Percentiles rank a stretch among this genome's conserved stretches.
phyloP scores from a whole-genome alignment of 1,140 invertebrate species.

The Ridgeia piscesae region DNA sequence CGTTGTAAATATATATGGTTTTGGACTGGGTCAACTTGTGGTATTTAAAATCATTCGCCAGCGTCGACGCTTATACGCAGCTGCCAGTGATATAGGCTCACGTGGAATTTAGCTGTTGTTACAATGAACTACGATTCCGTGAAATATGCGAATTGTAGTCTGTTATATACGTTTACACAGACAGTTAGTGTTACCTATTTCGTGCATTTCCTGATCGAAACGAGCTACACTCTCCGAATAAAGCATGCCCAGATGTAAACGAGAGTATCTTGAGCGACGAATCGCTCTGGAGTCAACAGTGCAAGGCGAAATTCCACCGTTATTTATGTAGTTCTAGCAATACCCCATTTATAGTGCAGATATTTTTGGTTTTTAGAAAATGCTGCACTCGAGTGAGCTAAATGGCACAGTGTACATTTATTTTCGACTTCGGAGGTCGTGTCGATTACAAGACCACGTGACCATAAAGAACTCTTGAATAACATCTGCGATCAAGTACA shows the following conservation, averaged over 20 bases:
- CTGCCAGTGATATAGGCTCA: not conserved
- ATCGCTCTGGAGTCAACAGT: not conserved
- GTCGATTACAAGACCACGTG: too few relatives aligned
- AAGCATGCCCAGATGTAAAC: not conserved
- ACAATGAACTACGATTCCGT: not conserved
- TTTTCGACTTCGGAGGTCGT: too few relatives aligned
- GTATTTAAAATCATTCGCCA: not conserved
- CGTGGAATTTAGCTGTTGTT: not conserved
- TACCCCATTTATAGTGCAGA: not conserved
- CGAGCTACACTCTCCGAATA: not conserved
- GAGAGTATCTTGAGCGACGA: not conserved
- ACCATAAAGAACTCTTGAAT: too few relatives aligned
- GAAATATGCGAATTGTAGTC: not conserved
- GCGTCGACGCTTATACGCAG: not conserved
- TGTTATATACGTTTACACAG: not conserved
- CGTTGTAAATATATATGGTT: not conserved
- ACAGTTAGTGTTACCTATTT: not conserved
- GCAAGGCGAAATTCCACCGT: not conserved
- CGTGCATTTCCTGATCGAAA: not conserved
- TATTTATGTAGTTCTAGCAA: not conserved
- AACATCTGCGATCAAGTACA: too few relatives aligned
- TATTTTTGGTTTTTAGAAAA: not conserved
- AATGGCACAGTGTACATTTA: too few relatives aligned
- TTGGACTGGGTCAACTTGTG: not conserved
- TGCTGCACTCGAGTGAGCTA: not conserved